phyloP scores from a whole-genome alignment of 2,113 vertebrate genomes.

The Reinhardtius hippoglossoides region DNA sequence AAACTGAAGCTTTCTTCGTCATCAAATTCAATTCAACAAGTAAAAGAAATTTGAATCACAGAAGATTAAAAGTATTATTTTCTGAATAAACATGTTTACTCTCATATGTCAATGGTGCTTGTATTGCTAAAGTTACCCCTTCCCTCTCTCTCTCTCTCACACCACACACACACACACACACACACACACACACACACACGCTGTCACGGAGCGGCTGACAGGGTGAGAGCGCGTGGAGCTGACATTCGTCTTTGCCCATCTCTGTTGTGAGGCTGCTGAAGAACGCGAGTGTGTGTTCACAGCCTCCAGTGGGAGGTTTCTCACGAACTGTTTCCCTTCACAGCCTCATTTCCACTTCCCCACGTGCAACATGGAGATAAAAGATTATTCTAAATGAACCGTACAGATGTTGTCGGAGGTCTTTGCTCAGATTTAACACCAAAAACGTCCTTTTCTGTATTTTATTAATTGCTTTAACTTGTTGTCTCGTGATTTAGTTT shows the following conservation, averaged over 20 bases:
- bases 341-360: neutral
- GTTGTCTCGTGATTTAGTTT: neutral
- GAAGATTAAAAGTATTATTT: no score
- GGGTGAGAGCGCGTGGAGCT: constrained; percentile 74
- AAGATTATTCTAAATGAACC: no score
- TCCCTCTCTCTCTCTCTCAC: neutral
- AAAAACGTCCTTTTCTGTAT: neutral
- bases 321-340: constrained; percentile 5
- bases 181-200: neutral
- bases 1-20: neutral
- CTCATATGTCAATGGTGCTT: neutral
- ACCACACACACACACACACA: neutral
- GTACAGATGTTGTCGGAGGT: no score
- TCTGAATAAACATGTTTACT: neutral
- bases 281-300: constrained; percentile 62
- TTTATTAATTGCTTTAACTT: neutral
- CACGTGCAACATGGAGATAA: no score
- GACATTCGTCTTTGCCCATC: constrained; percentile 65
- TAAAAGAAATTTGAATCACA: neutral
- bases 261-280: constrained; percentile 75
- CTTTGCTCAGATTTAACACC: no score
- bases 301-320: constrained; percentile 13
- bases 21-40: no score
- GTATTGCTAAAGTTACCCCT: neutral
- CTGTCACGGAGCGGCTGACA: constrained; percentile 75